Evolutionary conservation across 2,797 vertebrate genomes (phyloP).

Genomic region (Morelia viridis): DNA sequence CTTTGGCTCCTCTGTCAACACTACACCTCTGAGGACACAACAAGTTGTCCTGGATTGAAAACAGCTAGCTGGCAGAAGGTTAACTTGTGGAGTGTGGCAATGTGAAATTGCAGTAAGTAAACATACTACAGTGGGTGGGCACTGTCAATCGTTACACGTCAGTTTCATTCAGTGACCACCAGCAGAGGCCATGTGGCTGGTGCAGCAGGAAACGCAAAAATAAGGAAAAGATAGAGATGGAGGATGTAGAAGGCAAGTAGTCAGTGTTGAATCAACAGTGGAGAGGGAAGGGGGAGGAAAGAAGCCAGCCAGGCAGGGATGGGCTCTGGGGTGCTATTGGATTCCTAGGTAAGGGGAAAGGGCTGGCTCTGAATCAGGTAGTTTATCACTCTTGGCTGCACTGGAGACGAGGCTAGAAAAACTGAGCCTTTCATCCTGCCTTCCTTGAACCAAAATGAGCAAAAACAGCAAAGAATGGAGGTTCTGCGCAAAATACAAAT

Average conservation of each 20-base stretch:
- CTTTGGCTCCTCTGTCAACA: not conserved
- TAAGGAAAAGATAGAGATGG: not conserved
- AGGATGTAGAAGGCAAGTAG: not conserved
- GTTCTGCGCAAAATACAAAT: not conserved
- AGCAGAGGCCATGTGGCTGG: not conserved
- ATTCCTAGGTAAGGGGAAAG: not conserved
- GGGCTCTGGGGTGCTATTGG: not conserved
- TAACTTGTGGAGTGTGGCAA: not conserved
- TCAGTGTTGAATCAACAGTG: not conserved
- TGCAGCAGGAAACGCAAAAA: not conserved
- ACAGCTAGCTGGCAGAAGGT: not conserved
- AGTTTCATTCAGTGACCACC: not conserved
- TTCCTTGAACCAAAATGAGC: not conserved
- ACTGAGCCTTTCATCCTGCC: not conserved
- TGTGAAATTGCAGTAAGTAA: not conserved
- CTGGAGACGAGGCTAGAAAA: not conserved
- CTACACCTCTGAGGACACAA: not conserved
- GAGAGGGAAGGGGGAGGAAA: not conserved
- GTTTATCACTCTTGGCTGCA: not conserved
- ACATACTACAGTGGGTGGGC: not conserved
- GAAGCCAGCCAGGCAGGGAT: not conserved
- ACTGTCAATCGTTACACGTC: not conserved
- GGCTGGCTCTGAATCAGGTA: not conserved
- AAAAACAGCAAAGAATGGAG: not conserved
- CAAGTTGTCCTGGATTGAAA: not conserved